phyloP scores from a whole-genome alignment of 2,888 invertebrate genomes.

The Encarsia formosa region DNA sequence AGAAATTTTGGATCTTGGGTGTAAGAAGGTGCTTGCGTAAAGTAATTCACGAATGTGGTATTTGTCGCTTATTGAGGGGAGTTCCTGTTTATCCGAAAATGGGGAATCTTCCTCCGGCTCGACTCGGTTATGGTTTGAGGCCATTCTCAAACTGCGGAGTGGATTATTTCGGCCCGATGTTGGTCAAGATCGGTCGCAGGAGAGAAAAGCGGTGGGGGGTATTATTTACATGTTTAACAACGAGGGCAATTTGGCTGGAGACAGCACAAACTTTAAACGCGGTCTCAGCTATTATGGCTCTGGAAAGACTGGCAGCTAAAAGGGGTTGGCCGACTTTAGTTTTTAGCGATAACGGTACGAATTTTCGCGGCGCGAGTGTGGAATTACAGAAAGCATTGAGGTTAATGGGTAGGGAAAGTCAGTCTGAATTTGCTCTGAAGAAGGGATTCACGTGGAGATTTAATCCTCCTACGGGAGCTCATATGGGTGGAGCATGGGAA shows the following conservation, averaged over 20 bases:
- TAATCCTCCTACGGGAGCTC: neutral
- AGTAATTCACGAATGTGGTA: neutral
- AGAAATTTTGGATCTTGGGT: constrained; percentile 1
- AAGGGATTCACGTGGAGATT: neutral
- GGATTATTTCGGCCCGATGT: constrained; percentile 27
- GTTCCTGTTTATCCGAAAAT: constrained; percentile 1
- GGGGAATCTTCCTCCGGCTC: constrained; percentile 9
- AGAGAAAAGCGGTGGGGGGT: neutral
- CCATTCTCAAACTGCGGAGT: constrained; percentile 27
- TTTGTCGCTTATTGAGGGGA: neutral
- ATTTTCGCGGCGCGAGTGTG: too few relatives aligned
- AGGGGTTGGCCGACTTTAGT: neutral
- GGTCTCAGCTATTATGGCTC: neutral
- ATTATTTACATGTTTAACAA: neutral
- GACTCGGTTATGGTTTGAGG: constrained; percentile 26
- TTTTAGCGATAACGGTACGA: too few relatives aligned
- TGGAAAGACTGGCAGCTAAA: neutral
- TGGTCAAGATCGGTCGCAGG: neutral
- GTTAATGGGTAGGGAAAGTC: neutral
- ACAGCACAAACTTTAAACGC: neutral
- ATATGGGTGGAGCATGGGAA: neutral
- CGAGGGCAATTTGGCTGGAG: neutral
- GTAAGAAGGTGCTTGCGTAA: neutral
- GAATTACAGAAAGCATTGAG: neutral
- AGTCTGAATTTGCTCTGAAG: neutral